These are phyloP conservation scores for Pherbina coryleti DNA, from an alignment of 2,888 invertebrate species.

Conservation along the genomic window DNA sequence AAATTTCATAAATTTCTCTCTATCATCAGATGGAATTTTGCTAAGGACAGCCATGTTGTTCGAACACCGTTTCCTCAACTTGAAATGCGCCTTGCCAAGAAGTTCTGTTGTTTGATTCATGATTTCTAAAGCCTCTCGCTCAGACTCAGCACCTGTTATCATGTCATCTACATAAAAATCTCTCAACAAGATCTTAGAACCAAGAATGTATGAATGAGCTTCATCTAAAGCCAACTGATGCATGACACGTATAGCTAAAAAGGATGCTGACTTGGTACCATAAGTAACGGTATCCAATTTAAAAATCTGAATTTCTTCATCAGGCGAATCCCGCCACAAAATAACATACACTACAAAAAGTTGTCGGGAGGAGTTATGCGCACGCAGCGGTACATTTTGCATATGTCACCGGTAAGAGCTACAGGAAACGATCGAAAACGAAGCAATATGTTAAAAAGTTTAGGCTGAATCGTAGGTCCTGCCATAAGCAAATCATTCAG, in stretches of 20 bases:
- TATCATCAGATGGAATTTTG: not conserved
- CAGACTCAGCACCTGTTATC: constrained; percentile 40
- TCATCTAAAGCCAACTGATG: constrained; percentile 61
- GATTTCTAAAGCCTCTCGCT: constrained; percentile 40
- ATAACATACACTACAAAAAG: too few relatives aligned
- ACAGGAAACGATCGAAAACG: constrained; percentile 39
- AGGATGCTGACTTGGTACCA: too few relatives aligned
- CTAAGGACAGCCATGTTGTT: constrained; percentile 27
- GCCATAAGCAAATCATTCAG: constrained; percentile 39
- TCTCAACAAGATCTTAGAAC: constrained; percentile 37
- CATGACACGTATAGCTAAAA: too few relatives aligned
- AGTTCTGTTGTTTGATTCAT: not conserved
- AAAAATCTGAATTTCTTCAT: too few relatives aligned
- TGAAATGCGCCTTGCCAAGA: constrained; percentile 3
- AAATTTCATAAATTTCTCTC: constrained; percentile 7
- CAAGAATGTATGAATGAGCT: constrained; percentile 44
- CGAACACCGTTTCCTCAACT: constrained; percentile 46
- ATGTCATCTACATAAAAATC: too few relatives aligned
- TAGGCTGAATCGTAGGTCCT: constrained; percentile 38
- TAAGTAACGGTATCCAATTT: too few relatives aligned
- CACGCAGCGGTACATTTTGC: too few relatives aligned
- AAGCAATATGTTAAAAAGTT: constrained; percentile 34
- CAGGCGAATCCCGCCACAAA: too few relatives aligned
- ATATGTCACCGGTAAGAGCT: constrained; percentile 23
- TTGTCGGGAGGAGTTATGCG: too few relatives aligned